phyloP scores from a whole-genome alignment of 2,113 vertebrate genomes.

The Grammomys surdaster region DNA sequence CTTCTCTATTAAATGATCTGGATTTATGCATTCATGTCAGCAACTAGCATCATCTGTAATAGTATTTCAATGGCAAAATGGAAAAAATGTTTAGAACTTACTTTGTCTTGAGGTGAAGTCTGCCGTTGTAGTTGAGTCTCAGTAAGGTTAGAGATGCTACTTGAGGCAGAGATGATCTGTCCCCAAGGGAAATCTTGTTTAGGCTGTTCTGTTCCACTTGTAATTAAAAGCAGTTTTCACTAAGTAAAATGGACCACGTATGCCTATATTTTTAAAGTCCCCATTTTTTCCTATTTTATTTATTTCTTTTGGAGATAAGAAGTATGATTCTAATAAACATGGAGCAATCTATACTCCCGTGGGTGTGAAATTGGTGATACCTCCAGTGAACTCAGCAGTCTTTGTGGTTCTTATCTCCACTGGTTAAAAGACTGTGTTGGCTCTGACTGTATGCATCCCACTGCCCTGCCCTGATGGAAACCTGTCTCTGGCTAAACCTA shows the following conservation, averaged over 20 bases:
- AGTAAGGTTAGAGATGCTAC: background rate
- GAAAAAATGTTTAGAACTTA: background rate
- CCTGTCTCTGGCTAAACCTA: background rate
- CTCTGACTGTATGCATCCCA: background rate
- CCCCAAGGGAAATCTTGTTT: background rate
- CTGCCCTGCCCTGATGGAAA: background rate
- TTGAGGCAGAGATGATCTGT: fast-evolving
- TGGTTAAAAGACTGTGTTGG: background rate
- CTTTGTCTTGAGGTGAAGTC: conserved; percentile 9
- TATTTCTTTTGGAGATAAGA: background rate
- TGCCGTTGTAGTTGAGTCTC: background rate
- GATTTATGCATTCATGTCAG: background rate
- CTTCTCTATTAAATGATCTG: conserved; percentile 8
- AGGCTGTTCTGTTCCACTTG: background rate
- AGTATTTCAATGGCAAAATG: conserved; percentile 5
- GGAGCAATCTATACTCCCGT: background rate
- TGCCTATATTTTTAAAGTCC: background rate
- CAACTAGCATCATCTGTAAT: background rate
- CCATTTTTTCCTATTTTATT: background rate
- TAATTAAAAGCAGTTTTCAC: conserved; percentile 56
- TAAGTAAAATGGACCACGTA: background rate
- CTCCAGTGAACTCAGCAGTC: background rate
- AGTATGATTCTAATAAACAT: background rate
- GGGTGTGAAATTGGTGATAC: background rate
- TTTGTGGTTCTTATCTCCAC: background rate